A percentile compares a stretch with the other conserved stretches of the same genome.
These are phyloP conservation scores for Hirudo medicinalis DNA, from an alignment of 1,140 invertebrate genomes.

Conservation along the genomic window DNA sequence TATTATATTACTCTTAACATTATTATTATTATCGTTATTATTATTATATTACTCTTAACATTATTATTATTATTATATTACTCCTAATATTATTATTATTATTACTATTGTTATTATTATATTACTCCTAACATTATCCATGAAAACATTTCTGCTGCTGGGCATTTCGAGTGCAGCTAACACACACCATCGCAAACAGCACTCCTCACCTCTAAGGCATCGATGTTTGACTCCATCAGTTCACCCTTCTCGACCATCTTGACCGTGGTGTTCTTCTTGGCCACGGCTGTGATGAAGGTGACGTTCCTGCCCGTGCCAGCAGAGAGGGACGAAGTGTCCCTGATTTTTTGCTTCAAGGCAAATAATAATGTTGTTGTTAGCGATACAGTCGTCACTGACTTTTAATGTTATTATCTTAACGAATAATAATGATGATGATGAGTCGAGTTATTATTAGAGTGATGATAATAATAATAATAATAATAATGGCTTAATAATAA, in stretches of 20 bases:
- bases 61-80: too few relatives aligned
- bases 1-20: neutral
- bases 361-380: slow-evolving; percentile 1
- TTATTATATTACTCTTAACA: neutral
- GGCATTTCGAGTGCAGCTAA: neutral
- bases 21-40: too few relatives aligned
- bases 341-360: slow-evolving; percentile 27
- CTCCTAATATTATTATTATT: too few relatives aligned
- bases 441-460: neutral
- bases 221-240: slow-evolving; percentile 90
- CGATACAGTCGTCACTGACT: neutral
- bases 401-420: slow-evolving; percentile 31
- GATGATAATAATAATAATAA: neutral
- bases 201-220: slow-evolving; percentile 62
- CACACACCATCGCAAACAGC: neutral
- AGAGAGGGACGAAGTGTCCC: neutral
- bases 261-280: slow-evolving; percentile 67
- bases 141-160: too few relatives aligned
- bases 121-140: neutral
- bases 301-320: slow-evolving; percentile 18
- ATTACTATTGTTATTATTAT: too few relatives aligned
- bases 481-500: neutral
- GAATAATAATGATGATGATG: slow-evolving; percentile 20
- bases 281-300: slow-evolving; percentile 50
- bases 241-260: slow-evolving; percentile 62